Evolutionary conservation across 2,797 vertebrate species (phyloP), one percentile per base, ranked within the genome.

Genomic region (Phalloptychus januarius): DNA sequence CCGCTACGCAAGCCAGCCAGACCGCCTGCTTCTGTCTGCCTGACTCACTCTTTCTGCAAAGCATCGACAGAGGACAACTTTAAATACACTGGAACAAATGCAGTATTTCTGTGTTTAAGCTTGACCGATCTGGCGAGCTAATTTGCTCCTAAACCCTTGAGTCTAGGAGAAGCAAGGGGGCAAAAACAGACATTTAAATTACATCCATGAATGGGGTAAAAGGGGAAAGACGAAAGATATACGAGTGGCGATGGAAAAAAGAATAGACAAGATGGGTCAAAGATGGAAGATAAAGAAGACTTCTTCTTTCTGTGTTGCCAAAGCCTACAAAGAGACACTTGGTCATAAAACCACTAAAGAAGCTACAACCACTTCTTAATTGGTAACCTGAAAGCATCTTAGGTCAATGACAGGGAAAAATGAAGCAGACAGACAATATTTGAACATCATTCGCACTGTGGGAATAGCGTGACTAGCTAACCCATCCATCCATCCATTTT

Each of bases 111-210:
- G 95, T 95, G 93, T 93, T 95, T 95, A 96, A 95, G 93, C 94
- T 93, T 95, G 94, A 95, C 94, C 91, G 93, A 94, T 86, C 93
- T 90, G 92, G 91, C 86, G 74, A 91, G 90, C 92, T 95, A 95
- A 95, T 96, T 96, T 95, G 83, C 95, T 94, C 90, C 87, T 86
- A 95, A 94, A 95, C 94, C 95, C 95, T 91, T 79, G 91, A 94
- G 95, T 94, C 88, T 93, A 89, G 81, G 83, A 86, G 86, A 91
- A 93, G 87, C 86, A 84, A 91, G 79, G 91, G 91, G 92, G 91
- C 88, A 89, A 89, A 92, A 87, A 83, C 80, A 90, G 90, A 90
- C 83, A 91, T 86, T 94, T 92, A 92, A 96, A 95, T 96, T 93
- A 95, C 92, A 93, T 94, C 81, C 92, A 91, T 82, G 87, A 91